Conservation (phyloP, 2,113 vertebrate genomes). For the Scophthalmus maximus region DNA sequence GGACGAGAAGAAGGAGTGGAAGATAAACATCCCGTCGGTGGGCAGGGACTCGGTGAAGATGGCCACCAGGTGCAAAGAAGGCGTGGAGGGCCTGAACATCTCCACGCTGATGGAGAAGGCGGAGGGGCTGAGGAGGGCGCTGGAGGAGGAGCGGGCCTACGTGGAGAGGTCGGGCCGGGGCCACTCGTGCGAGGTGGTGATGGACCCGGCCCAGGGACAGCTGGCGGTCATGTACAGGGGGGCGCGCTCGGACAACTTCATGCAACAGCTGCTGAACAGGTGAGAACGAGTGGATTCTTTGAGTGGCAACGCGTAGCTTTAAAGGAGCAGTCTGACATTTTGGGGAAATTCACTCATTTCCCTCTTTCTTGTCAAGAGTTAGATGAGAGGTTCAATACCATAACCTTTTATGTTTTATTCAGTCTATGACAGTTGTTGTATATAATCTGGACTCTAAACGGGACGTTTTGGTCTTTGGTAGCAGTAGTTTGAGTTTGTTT, state of each 20-base stretch:
- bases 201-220: conserved; percentile 87
- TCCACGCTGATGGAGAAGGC: conserved; percentile 97
- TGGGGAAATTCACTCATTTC: too few relatives aligned
- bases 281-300: conserved; percentile 67
- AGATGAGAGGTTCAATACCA: too few relatives aligned
- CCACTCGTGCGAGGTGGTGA: conserved; percentile 82
- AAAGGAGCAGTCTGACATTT: not conserved
- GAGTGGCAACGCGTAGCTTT: not conserved
- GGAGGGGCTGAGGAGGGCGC: conserved; percentile 90
- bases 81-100: conserved; percentile 92
- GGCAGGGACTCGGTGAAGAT: conserved; percentile 82
- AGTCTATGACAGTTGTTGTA: too few relatives aligned
- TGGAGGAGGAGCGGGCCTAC: conserved; percentile 94
- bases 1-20: conserved; percentile 84
- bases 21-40: conserved; percentile 81
- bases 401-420: too few relatives aligned
- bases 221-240: conserved; percentile 91
- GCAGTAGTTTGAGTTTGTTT: too few relatives aligned
- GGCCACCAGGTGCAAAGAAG: conserved; percentile 85
- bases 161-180: conserved; percentile 88
- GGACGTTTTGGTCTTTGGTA: too few relatives aligned
- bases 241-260: conserved; percentile 92
- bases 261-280: conserved; percentile 97
- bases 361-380: too few relatives aligned
- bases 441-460: too few relatives aligned